Base-by-base conservation (phyloP, 2,888 invertebrate genomes). In the Onchidella celtica region DNA sequence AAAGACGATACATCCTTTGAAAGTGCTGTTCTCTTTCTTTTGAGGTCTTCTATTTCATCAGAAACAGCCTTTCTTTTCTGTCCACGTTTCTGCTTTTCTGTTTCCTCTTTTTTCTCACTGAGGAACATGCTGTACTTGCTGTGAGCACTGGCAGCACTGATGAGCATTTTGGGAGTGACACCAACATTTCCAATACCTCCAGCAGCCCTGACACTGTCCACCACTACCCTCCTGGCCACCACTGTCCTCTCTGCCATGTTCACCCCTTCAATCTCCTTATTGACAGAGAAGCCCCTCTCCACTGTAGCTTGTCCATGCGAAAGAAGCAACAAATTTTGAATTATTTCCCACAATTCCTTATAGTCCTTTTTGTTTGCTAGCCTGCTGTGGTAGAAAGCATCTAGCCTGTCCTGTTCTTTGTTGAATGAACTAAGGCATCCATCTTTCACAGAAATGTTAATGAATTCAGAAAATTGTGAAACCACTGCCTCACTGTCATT, bases 251-350 rank as follows among this genome's bases (percentile, higher is more conserved):
- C 78, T 27, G 78, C 66, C 63, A 87, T 69, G 57, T 88, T 88
- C 38, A 83, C 84, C 24, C 80, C 85, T 68, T 73, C 78, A 11
- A 86, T 77, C 73, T 85, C 83, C 61, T 83, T 85, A 69, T 87
- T 87, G n/a, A 88, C 75, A n/a, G 87, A 88, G 76, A 88, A 88
- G 17, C 88, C 86, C 21, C 83, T 69, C 74, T 88, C 88, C 27
- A 86, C 87, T 47, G 79, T 69, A 21, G 88, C 88, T 74, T 88
- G 86, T 68, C 87, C 86, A 84, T 88, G 86, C 57, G 86, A 88
- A 6, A 88, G 69, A 17, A 87, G 27, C 38, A 88, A 72, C 27
- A 79, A 68, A 21, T 36, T 24, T 29, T 68, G 4, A 9, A 36
- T 29, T 14, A 36, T n/a, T 68, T 68, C 27, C 61, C 61, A 61